Conservation (phyloP, 2,888 invertebrate species). For the Drosophila birchii region DNA sequence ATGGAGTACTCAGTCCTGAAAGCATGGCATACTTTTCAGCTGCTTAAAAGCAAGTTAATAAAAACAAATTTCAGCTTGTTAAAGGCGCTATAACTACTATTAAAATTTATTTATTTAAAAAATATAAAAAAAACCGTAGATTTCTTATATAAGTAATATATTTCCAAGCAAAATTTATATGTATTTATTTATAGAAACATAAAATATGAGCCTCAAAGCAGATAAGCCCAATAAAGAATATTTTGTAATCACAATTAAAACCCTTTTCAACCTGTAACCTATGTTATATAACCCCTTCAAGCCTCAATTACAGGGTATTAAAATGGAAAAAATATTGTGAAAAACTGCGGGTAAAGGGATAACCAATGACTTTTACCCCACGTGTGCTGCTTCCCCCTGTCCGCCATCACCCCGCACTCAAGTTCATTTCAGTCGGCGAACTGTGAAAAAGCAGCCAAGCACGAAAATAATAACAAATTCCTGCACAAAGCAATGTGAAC, state of each 20-base stretch:
- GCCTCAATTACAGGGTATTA: not conserved
- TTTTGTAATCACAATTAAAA: not conserved
- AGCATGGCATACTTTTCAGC: not conserved
- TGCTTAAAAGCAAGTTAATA: too few species aligned
- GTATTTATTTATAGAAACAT: too few species aligned
- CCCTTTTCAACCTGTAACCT: not conserved
- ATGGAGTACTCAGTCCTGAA: not conserved
- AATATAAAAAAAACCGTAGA: not conserved
- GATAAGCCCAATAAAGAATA: not conserved
- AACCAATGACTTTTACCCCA: conserved; percentile 65
- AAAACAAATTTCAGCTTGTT: too few species aligned
- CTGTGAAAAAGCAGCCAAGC: conserved; percentile 74
- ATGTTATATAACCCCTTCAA: not conserved
- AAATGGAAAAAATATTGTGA: not conserved
- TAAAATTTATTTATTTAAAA: not conserved
- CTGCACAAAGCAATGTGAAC: conserved; percentile 47
- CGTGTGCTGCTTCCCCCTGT: conserved; percentile 23
- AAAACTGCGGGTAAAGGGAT: conserved; percentile 64
- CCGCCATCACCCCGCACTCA: not conserved
- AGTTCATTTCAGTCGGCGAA: conserved; percentile 51
- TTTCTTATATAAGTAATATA: too few species aligned
- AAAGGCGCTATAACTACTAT: not conserved
- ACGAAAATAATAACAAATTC: conserved; percentile 77
- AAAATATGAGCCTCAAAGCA: not conserved
- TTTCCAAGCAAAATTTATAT: not conserved